Conservation (phyloP, 1,140 invertebrate species). For the Trissolcus basalis region DNA sequence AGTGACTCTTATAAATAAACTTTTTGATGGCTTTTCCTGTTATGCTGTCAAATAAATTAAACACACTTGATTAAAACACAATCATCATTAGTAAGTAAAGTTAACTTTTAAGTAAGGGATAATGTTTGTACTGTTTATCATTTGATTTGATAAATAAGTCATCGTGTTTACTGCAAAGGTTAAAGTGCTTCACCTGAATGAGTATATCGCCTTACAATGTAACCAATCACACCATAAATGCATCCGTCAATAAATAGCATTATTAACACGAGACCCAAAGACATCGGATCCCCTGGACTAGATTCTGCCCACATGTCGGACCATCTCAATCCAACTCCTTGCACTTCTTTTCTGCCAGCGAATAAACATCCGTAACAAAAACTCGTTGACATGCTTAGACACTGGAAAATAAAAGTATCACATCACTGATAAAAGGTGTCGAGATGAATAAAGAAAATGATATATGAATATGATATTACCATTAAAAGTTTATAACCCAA, state of each 20-base stretch:
- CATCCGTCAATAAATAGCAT: constrained; percentile 70
- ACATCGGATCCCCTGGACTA: constrained; percentile 74
- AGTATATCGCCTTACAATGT: constrained; percentile 64
- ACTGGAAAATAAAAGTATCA: constrained; percentile 65
- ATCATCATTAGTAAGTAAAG: too few relatives aligned
- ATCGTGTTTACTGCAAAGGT: not conserved
- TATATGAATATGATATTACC: constrained; percentile 68
- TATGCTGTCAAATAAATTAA: too few relatives aligned
- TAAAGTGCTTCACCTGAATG: constrained; percentile 65
- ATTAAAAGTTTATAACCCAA: constrained; percentile 77
- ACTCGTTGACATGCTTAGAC: constrained; percentile 80
- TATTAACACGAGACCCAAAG: constrained; percentile 70
- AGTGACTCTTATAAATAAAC: too few relatives aligned
- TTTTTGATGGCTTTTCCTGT: too few relatives aligned
- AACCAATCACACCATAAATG: constrained; percentile 68
- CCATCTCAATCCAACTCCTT: constrained; percentile 76
- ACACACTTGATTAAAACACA: too few relatives aligned
- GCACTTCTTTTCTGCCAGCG: constrained; percentile 79
- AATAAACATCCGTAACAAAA: constrained; percentile 80
- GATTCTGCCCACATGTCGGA: constrained; percentile 74
- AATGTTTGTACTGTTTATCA: too few relatives aligned
- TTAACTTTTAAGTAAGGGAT: too few relatives aligned
- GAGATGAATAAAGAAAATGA: constrained; percentile 2
- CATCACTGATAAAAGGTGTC: not conserved
- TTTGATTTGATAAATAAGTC: not conserved